Percentiles rank a stretch among this genome's conserved stretches.
These are phyloP conservation scores for Pinctada fucata DNA, from an alignment of 2,888 invertebrate genomes.

Conservation along the genomic window DNA sequence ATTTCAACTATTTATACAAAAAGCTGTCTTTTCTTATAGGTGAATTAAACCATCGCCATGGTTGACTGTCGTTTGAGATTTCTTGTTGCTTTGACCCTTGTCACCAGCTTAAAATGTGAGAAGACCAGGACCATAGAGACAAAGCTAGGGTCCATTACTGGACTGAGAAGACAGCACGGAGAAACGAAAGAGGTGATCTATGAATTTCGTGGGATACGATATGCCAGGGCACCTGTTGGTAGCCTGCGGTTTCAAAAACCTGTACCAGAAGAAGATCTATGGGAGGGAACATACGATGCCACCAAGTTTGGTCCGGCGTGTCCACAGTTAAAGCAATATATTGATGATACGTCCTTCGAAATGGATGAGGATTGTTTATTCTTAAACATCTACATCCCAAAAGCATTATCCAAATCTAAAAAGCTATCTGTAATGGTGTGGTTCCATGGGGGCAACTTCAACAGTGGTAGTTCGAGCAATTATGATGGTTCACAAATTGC, in stretches of 20 bases:
- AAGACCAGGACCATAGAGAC: neutral
- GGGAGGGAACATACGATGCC: neutral
- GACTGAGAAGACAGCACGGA: neutral
- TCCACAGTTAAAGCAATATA: neutral
- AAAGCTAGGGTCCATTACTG: neutral
- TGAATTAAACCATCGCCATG: no score
- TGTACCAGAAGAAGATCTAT: neutral
- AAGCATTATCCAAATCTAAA: neutral
- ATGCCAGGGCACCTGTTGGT: constrained; percentile 3
- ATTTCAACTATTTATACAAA: no score
- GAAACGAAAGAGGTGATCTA: neutral
- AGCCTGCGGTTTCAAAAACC: constrained; percentile 9
- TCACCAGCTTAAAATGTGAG: no score
- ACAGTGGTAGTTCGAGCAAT: neutral
- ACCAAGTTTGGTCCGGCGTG: neutral
- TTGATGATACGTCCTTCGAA: neutral
- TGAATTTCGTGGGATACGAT: constrained; percentile 3
- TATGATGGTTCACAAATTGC: constrained; percentile 12
- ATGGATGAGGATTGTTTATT: constrained; percentile 17
- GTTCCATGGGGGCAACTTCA: constrained; percentile 6
- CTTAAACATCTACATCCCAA: constrained; percentile 12
- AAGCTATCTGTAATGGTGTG: constrained; percentile 12
- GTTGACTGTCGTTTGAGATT: no score
- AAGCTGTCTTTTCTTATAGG: no score
- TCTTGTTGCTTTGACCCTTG: no score